These are phyloP conservation scores for Luidia sarsii DNA, from an alignment of 53 echinoderm and acorn worm species.

Conservation along the genomic window DNA sequence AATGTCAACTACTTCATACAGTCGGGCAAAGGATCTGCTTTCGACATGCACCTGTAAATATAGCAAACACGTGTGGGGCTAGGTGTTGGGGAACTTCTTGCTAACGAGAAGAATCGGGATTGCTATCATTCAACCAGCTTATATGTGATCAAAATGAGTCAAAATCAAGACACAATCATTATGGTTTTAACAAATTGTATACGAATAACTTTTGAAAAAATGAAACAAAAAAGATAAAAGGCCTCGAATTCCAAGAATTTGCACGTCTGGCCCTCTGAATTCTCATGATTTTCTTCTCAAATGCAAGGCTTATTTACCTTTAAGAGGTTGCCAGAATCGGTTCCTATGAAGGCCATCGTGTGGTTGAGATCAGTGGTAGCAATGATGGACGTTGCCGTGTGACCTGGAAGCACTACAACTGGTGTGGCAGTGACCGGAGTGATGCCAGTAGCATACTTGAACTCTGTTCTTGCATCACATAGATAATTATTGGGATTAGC, in stretches of 20 bases:
- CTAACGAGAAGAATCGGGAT: too few species aligned
- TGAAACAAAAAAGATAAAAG: too few species aligned
- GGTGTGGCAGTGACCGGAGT: slow-evolving; percentile 10
- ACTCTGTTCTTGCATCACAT: background rate
- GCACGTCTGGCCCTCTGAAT: too few species aligned
- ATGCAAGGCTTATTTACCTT: slow-evolving; percentile 71
- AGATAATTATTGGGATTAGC: background rate
- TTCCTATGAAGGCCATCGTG: slow-evolving; percentile 78
- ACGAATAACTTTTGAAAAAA: too few species aligned
- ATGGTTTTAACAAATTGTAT: too few species aligned
- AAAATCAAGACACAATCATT: too few species aligned
- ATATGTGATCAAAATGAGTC: too few species aligned
- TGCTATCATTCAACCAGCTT: too few species aligned
- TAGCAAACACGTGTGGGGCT: too few species aligned
- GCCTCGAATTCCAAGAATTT: too few species aligned
- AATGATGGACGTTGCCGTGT: slow-evolving; percentile 41
- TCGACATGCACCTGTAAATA: slow-evolving; percentile 72
- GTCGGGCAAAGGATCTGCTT: slow-evolving; percentile 32
- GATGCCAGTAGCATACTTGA: slow-evolving; percentile 14
- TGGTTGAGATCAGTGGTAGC: slow-evolving; percentile 50
- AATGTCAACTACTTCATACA: slow-evolving; percentile 59
- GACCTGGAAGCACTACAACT: slow-evolving; percentile 16
- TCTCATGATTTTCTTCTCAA: too few species aligned
- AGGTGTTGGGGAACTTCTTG: too few species aligned
- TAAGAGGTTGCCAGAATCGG: slow-evolving; percentile 58